These are phyloP conservation scores for Brachyhypopomus gauderio DNA, from an alignment of 2,113 vertebrate species.

Conservation along the genomic window DNA sequence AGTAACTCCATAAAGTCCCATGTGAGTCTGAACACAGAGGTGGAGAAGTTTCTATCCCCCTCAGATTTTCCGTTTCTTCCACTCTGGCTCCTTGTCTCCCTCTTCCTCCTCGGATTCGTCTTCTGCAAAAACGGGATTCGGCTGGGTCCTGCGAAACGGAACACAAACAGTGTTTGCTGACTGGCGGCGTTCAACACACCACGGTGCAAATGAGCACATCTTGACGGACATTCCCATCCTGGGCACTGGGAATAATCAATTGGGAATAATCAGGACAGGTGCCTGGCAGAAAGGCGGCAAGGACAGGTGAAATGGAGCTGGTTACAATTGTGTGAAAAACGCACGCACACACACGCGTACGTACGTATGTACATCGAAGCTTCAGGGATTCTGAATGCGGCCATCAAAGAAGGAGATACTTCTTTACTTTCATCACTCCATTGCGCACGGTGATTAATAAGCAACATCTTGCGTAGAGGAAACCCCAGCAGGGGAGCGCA, in stretches of 20 bases:
- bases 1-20: not conserved
- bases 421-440: constrained; percentile 42
- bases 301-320: not conserved
- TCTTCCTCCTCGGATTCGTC: constrained; percentile 91
- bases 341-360: not conserved
- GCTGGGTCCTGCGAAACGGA: constrained; percentile 85
- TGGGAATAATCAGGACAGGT: not conserved
- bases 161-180: not conserved
- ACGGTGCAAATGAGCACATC: not conserved
- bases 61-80: constrained; percentile 99
- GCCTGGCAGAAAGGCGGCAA: not conserved
- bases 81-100: constrained; percentile 88
- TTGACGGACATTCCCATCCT: not conserved
- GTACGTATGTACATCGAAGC: not conserved
- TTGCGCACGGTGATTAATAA: constrained; percentile 54
- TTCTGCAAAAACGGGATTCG: constrained; percentile 89
- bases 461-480: constrained; percentile 49
- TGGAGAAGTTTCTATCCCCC: constrained; percentile 11
- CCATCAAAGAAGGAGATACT: constrained; percentile 30
- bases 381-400: constrained; percentile 17
- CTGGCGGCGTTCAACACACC: no score
- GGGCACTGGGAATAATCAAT: not conserved
- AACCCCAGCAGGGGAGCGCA: not conserved
- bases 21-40: not conserved
- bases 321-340: not conserved